Evolutionary conservation across 2,888 invertebrate species (phyloP).

Genomic region (Epirrhoe alternata): DNA sequence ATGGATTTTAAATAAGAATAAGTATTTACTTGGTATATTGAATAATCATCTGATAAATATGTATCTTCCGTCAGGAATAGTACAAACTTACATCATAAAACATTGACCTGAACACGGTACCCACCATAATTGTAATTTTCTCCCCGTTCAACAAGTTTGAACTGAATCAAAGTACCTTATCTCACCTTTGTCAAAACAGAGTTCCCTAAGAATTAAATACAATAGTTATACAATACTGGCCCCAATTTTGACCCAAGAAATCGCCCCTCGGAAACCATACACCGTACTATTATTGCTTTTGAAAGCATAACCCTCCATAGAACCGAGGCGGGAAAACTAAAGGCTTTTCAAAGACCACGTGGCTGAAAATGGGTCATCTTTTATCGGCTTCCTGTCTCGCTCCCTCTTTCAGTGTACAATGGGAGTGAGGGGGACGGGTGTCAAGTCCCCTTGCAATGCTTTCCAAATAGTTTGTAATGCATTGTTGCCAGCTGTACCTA

Average conservation of each 20-base stretch:
- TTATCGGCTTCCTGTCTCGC: slow-evolving; percentile 63
- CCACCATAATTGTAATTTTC: not conserved
- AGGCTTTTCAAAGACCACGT: slow-evolving; percentile 67
- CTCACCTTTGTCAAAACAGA: slow-evolving; percentile 20
- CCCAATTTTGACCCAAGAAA: slow-evolving; percentile 21
- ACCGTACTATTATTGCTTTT: slow-evolving; percentile 23
- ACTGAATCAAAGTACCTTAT: not conserved
- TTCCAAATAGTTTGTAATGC: slow-evolving; percentile 42
- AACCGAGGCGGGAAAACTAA: slow-evolving; percentile 33
- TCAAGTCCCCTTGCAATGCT: slow-evolving; percentile 45
- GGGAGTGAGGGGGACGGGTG: slow-evolving; percentile 43
- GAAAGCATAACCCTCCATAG: slow-evolving; percentile 18
- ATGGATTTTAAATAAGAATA: too few relatives aligned
- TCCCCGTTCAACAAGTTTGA: not conserved
- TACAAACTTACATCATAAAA: not conserved
- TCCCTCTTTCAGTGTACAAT: slow-evolving; percentile 54
- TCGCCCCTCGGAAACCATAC: slow-evolving; percentile 28
- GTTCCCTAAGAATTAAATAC: slow-evolving; percentile 2
- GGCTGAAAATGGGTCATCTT: slow-evolving; percentile 77
- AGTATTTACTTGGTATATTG: too few relatives aligned
- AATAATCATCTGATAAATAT: too few relatives aligned
- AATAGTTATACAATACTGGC: slow-evolving; percentile 18
- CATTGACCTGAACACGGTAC: not conserved
- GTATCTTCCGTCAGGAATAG: not conserved
- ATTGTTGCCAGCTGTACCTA: slow-evolving; percentile 28